These are phyloP conservation scores for Nasonia longicornis DNA, from an alignment of 1,140 invertebrate genomes.

Conservation along the genomic window DNA sequence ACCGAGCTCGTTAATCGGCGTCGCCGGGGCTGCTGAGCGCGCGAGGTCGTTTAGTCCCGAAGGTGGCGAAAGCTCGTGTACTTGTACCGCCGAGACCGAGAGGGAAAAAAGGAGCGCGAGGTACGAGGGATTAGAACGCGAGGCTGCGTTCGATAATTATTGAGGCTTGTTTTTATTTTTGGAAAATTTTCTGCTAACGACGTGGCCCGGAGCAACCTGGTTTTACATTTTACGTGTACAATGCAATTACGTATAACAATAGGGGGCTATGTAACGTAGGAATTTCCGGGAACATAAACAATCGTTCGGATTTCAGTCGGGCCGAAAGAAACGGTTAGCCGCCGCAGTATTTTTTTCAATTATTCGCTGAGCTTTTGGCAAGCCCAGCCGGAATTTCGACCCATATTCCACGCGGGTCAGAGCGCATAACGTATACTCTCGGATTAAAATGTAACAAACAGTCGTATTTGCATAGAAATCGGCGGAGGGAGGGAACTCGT, in stretches of 20 bases:
- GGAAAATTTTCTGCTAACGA: no score
- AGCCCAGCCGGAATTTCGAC: background rate
- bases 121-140: background rate
- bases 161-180: background rate
- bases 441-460: constrained; percentile 2
- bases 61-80: constrained; percentile 14
- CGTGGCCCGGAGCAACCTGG: no score
- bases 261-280: background rate
- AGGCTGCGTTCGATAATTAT: constrained; percentile 23
- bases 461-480: constrained; percentile 18
- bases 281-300: background rate
- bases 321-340: background rate
- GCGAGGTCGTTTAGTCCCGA: background rate
- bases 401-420: background rate
- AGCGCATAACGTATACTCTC: background rate
- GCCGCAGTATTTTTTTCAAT: background rate
- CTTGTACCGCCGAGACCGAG: background rate
- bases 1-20: constrained; percentile 38
- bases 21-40: background rate
- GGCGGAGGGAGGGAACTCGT: background rate
- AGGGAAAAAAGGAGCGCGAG: constrained; percentile 1
- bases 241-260: background rate
- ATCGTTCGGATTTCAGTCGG: background rate
- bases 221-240: no score
- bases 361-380: background rate